These are phyloP conservation scores for Agapornis canus DNA, from an alignment of 2,797 vertebrate genomes.

Conservation along the genomic window DNA sequence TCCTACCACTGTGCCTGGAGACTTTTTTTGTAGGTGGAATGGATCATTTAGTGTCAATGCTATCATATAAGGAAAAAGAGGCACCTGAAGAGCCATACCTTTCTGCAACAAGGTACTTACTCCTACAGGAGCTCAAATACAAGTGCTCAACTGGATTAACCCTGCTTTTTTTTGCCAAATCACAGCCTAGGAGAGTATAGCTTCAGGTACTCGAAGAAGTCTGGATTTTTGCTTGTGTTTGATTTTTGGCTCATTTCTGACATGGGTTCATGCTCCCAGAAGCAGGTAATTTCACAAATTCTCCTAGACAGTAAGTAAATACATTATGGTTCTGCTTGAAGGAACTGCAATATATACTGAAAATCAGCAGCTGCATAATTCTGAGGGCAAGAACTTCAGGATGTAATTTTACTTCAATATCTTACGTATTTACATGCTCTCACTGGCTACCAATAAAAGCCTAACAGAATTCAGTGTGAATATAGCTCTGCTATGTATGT, in stretches of 20 bases:
- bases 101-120: background rate
- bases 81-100: background rate
- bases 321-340: conserved; percentile 23
- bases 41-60: background rate
- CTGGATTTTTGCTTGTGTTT: background rate
- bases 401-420: conserved; percentile 26
- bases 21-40: no score
- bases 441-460: conserved; percentile 6
- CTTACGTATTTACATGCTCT: background rate
- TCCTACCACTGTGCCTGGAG: no score
- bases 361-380: conserved; percentile 42
- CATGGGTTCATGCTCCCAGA: background rate
- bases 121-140: background rate
- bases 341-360: conserved; percentile 12
- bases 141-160: background rate
- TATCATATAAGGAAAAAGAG: background rate
- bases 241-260: background rate
- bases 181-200: background rate
- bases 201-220: background rate
- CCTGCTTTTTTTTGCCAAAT: background rate
- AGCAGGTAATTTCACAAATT: conserved; percentile 23
- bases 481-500: background rate
- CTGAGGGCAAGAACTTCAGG: background rate
- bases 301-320: conserved; percentile 26
- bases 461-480: conserved; percentile 9